Evolutionary conservation across 2,888 invertebrate genomes (phyloP).

Genomic region (Agrilus cyanescens): DNA sequence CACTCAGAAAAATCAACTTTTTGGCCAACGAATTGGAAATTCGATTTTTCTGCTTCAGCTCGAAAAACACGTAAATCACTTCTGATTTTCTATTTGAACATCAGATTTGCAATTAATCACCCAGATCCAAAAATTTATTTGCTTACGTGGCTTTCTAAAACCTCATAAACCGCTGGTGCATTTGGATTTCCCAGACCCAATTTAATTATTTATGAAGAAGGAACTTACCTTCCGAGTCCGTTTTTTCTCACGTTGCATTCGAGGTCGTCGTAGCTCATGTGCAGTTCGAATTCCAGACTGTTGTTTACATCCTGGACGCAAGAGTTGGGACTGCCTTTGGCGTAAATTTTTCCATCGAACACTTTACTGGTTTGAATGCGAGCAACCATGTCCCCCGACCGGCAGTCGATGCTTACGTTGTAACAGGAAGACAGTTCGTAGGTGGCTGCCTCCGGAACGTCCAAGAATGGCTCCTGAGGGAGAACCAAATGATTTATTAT

Average conservation of each 20-base stretch:
- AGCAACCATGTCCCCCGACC: constrained; percentile 86
- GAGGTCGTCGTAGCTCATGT: constrained; percentile 84
- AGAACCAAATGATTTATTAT: background rate
- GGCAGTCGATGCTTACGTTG: constrained; percentile 87
- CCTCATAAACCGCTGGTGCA: too few species aligned
- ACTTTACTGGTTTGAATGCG: constrained; percentile 83
- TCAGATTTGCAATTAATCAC: too few species aligned
- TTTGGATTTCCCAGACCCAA: too few species aligned
- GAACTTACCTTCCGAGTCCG: constrained; percentile 48
- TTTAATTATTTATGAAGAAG: too few species aligned
- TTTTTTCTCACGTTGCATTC: constrained; percentile 89
- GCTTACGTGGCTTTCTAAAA: too few species aligned
- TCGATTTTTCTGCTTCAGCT: too few species aligned
- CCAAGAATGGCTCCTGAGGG: constrained; percentile 71
- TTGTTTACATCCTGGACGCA: constrained; percentile 83
- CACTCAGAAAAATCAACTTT: too few species aligned
- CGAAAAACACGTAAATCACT: too few species aligned
- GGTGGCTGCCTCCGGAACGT: constrained; percentile 83
- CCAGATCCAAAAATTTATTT: too few species aligned
- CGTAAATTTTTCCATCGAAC: constrained; percentile 90
- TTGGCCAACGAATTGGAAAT: too few species aligned
- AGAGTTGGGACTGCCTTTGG: constrained; percentile 86
- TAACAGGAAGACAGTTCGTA: constrained; percentile 89
- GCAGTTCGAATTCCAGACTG: constrained; percentile 80
- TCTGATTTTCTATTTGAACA: too few species aligned